Base-by-base conservation (phyloP, 53 echinoderm and acorn worm species). In the Mesocentrotus franciscanus region DNA sequence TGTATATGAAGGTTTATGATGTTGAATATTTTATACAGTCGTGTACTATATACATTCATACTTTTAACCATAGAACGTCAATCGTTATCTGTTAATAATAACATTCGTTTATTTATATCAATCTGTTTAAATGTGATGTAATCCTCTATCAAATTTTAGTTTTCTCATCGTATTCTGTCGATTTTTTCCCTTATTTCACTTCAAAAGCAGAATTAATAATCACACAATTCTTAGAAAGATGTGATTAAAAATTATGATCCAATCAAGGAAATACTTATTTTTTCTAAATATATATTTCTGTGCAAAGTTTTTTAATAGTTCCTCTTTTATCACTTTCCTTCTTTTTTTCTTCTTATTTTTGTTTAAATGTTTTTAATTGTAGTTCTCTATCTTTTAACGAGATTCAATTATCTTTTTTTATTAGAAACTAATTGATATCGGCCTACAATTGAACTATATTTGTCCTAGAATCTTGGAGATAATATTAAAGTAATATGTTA, bases 21-120 rank as follows among this genome's bases (percentile, higher is more conserved):
- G 87, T 87, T 58, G 57, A 59, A 87, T 87, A 87, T 87, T 87
- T 87, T 87, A 56, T 87, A 87, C 32, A 27, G 26, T 58, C 59
- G 58, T 87, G 87, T 87, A 81, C 36, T 87, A 87, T 87, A 81
- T 81, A 87, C 57, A 87, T 87, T 87, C 87, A n/a, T 87, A 87
- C 57, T 87, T 87, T 56, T 57, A 87, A 57, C 27, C 87, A 57
- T 27, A 20, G 36, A n/a, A 27, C 57, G 42, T 42, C 76, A 76
- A 76, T 30, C 11, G 33, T 49, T 49, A 49, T 5, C 20, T 75
- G 75, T 75, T 42, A 84, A 84, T 87, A n/a, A 87, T 58, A 58
- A 1, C 22, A 42, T 81, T 13, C 20, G 81, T 81, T 22, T 39
- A 81, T 81, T 81, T 79, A 79, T 79, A 79, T 79, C 39, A 16